Evolutionary conservation across 2,113 vertebrate genomes (phyloP), one percentile per base, ranked within the genome.

Genomic region (Barbus barbus): DNA sequence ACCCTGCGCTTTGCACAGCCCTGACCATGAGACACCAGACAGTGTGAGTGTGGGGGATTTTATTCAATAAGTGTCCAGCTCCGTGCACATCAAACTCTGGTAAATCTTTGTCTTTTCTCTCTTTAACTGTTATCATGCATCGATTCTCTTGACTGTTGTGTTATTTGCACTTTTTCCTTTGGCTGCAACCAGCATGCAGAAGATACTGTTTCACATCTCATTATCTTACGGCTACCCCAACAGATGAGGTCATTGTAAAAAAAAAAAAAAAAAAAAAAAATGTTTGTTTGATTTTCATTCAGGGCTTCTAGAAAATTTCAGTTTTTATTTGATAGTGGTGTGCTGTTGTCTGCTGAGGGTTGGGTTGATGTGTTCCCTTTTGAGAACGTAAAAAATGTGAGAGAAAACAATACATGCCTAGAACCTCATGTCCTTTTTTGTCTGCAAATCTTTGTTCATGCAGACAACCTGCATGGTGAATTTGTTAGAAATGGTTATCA

Each of bases 1-100:
- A 86, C 71, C 65, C 84, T 75, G 85, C 53, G 61, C 86, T 87
- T 85, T 85, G 89, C 90, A 85, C 86, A 89, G 85, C 89, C 87
- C 86, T 91, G 91, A 90, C 90, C 84, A 90, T 83, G 82, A 84
- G 80, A 89, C 88, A 72, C 91, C 89, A 90, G 90, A 92, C 90
- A 93, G 86, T 91, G 90, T 92, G 38, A 80, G 91, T 91, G 91
- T 91, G 89, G n/a, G 67, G 88, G 89, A 89, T 86, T 88, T 89
- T 69, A 88, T 82, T 87, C 87, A 89, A 88, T 41, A 72, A 28
- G 78, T 69, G 33, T 83, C 74, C 87, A 79, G 78, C 87, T 90
- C 82, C 90, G 63, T 58, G 75, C 88, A 89, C 73, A n/a, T 74
- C 85, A 77, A 87, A 88, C 77, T 79, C 86, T 46, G 94, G 93